phyloP scores from a whole-genome alignment of 2,797 vertebrate species.

The Sebastes itinus region DNA sequence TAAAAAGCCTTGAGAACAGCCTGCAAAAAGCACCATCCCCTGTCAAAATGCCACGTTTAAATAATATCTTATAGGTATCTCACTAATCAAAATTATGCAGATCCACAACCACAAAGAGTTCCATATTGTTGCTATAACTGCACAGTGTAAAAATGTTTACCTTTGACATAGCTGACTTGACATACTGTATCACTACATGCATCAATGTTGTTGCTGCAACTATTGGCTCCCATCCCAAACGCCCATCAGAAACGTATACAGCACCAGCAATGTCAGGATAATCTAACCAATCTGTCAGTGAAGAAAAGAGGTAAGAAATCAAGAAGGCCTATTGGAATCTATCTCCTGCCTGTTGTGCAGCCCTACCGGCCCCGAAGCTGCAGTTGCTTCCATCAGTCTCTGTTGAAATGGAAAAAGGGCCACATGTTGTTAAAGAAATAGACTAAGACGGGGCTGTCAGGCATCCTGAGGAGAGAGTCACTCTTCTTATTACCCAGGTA shows the following conservation, averaged over 20 bases:
- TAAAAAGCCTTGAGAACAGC: too few relatives aligned
- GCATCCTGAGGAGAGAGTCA: constrained; percentile 54
- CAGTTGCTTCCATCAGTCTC: constrained; percentile 52
- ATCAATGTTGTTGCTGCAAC: background rate
- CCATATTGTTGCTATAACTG: background rate
- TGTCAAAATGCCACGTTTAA: background rate
- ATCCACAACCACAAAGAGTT: background rate
- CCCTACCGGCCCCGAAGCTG: constrained; percentile 11
- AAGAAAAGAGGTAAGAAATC: constrained; percentile 43
- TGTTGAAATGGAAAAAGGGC: constrained; percentile 57
- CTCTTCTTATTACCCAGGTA: constrained; percentile 62
- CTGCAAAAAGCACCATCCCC: too few relatives aligned
- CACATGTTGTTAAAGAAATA: constrained; percentile 71
- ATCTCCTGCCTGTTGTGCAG: constrained; percentile 32
- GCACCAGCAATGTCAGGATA: background rate
- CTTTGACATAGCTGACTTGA: background rate
- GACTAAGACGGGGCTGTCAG: constrained; percentile 56
- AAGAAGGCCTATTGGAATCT: constrained; percentile 34
- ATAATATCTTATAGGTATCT: background rate
- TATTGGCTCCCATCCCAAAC: background rate
- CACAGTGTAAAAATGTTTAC: background rate
- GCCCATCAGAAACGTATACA: constrained; percentile 4
- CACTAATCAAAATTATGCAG: background rate
- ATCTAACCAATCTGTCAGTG: constrained; percentile 34
- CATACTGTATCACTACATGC: background rate